A percentile compares a stretch with the other conserved stretches of the same genome.
These are phyloP conservation scores for Cuculus canorus DNA, from an alignment of 2,797 vertebrate species.

Conservation along the genomic window DNA sequence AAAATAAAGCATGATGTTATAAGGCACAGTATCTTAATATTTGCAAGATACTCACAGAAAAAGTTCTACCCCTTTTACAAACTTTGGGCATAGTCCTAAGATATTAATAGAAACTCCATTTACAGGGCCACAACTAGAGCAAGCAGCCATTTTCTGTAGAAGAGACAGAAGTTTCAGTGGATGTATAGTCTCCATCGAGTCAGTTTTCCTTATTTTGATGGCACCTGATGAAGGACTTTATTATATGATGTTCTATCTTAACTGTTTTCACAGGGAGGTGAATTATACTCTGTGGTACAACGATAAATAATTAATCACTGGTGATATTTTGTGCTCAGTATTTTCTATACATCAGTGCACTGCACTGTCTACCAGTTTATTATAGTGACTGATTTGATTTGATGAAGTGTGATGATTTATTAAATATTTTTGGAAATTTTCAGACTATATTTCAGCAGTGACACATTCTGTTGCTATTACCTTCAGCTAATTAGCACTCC, in stretches of 20 bases:
- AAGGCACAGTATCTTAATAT: not conserved
- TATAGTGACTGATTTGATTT: slow-evolving; percentile 4
- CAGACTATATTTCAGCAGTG: not conserved
- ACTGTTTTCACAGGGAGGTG: not conserved
- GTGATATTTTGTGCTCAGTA: not conserved
- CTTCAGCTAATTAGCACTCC: slow-evolving; percentile 27
- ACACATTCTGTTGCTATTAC: not conserved
- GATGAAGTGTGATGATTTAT: not conserved
- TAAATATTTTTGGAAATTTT: not conserved
- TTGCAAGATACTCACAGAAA: not conserved
- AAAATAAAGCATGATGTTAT: not conserved
- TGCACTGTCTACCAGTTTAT: slow-evolving; percentile 1
- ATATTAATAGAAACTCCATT: slow-evolving; percentile 10
- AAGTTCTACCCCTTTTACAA: slow-evolving; percentile 9
- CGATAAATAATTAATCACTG: slow-evolving; percentile 1
- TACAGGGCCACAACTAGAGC: not conserved
- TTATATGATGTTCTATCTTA: not conserved
- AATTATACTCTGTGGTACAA: not conserved
- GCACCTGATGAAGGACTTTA: not conserved
- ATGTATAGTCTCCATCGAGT: not conserved
- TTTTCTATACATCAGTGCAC: slow-evolving; percentile 32
- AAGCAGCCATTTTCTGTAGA: not conserved
- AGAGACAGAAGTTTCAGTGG: not conserved
- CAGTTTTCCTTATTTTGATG: not conserved
- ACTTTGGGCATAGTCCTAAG: not conserved